These are phyloP conservation scores for Lytechinus variegatus DNA, from an alignment of 35 echinoderm and acorn worm species.

Conservation along the genomic window DNA sequence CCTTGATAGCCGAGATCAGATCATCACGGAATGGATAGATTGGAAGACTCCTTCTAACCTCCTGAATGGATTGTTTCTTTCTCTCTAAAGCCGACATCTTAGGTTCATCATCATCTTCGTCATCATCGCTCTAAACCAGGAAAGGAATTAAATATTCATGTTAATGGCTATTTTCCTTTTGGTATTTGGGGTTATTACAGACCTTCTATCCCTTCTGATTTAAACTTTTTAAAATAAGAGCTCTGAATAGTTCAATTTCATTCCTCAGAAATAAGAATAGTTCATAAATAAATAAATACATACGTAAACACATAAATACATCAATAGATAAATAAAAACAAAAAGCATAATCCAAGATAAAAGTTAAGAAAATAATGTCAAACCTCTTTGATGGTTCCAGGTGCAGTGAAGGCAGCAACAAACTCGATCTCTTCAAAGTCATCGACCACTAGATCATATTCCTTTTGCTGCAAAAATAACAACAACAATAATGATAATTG, in stretches of 20 bases:
- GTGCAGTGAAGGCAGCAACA: constrained; percentile 87
- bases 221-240: too few relatives aligned
- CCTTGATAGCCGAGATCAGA: constrained; percentile 85
- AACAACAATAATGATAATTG: neutral
- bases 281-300: too few relatives aligned
- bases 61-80: constrained; percentile 80
- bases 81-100: constrained; percentile 82
- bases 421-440: constrained; percentile 96
- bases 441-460: constrained; percentile 93
- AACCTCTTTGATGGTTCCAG: constrained; percentile 62
- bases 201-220: too few relatives aligned
- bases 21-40: constrained; percentile 93
- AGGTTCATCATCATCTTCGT: constrained; percentile 48
- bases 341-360: too few relatives aligned
- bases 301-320: too few relatives aligned
- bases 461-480: constrained; percentile 64
- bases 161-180: too few relatives aligned
- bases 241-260: too few relatives aligned
- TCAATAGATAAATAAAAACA: too few relatives aligned
- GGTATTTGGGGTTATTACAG: too few relatives aligned
- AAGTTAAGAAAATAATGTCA: neutral
- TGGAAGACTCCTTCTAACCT: constrained; percentile 81
- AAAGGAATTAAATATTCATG: neutral
- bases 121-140: neutral
- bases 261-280: too few relatives aligned